These are phyloP conservation scores for Drosophila lowei DNA, from an alignment of 1,140 invertebrate species.

Conservation along the genomic window DNA sequence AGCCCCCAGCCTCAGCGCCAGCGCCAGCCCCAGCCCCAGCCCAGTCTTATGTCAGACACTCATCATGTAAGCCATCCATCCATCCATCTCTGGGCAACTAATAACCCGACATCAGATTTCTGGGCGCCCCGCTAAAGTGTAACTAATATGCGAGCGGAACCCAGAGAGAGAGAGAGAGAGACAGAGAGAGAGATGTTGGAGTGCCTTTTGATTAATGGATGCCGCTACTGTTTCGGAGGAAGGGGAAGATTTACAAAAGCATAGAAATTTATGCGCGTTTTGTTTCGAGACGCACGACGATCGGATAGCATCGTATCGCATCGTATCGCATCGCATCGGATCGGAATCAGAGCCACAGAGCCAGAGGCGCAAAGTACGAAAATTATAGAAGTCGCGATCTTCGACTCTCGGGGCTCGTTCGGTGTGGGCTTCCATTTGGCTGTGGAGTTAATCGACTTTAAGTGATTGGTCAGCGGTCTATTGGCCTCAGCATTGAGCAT, in stretches of 20 bases:
- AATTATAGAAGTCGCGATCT: conserved; percentile 54
- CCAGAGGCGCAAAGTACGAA: conserved; percentile 45
- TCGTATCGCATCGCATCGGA: conserved; percentile 16
- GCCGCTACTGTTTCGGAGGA: conserved; percentile 66
- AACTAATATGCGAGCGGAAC: conserved; percentile 64
- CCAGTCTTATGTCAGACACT: conserved; percentile 23
- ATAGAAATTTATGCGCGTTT: conserved; percentile 66
- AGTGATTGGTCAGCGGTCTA: conserved; percentile 52
- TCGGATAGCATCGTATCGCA: conserved; percentile 20
- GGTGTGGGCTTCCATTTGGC: conserved; percentile 25
- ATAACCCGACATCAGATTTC: conserved; percentile 49
- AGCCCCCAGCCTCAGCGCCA: conserved; percentile 1
- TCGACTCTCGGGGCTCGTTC: conserved; percentile 1
- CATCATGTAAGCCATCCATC: conserved; percentile 32
- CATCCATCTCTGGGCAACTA: conserved; percentile 33
- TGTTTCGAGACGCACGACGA: conserved; percentile 61
- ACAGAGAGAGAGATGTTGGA: not conserved
- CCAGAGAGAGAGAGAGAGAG: too few relatives aligned
- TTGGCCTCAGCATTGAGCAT: conserved; percentile 56
- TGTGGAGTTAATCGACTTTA: conserved; percentile 59
- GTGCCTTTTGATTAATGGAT: conserved; percentile 74
- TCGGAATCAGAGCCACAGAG: conserved; percentile 20
- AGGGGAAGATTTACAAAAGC: conserved; percentile 38
- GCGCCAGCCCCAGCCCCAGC: conserved; percentile 10
- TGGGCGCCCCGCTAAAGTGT: conserved; percentile 50